These are phyloP conservation scores for Epinephelus coioides DNA, from an alignment of 2,797 vertebrate species.

Conservation along the genomic window DNA sequence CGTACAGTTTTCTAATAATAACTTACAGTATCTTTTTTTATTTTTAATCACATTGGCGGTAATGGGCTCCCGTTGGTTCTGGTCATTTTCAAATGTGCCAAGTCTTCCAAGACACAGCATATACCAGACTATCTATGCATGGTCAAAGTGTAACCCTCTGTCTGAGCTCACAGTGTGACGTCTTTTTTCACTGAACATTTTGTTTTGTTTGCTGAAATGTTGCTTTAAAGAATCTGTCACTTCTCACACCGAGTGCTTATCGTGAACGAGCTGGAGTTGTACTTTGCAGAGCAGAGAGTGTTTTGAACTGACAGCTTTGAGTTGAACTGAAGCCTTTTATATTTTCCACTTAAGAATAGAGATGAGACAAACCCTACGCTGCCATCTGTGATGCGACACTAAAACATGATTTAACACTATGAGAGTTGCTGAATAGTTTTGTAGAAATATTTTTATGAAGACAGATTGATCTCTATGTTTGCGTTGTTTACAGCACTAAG, in stretches of 20 bases:
- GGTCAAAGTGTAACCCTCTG: slow-evolving; percentile 40
- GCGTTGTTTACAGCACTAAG: slow-evolving; percentile 37
- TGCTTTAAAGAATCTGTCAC: not conserved
- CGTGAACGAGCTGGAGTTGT: slow-evolving; percentile 5
- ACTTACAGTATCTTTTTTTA: no score
- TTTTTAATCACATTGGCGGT: no score
- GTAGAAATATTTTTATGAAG: slow-evolving; percentile 60
- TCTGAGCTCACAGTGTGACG: slow-evolving; percentile 15
- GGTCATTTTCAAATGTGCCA: slow-evolving; percentile 50
- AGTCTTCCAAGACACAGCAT: slow-evolving; percentile 31
- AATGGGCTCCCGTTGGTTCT: not conserved
- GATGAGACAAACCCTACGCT: slow-evolving; percentile 24
- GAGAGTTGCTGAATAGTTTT: slow-evolving; percentile 63
- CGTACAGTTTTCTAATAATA: no score
- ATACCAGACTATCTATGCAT: slow-evolving; percentile 57
- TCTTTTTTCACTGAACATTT: not conserved
- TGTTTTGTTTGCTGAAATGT: not conserved
- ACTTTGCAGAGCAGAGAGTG: slow-evolving; percentile 46
- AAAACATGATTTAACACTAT: slow-evolving; percentile 27
- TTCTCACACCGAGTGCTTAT: not conserved
- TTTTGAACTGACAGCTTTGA: slow-evolving; percentile 49
- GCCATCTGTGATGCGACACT: slow-evolving; percentile 24
- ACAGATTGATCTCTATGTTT: slow-evolving; percentile 47
- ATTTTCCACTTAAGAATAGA: slow-evolving; percentile 24
- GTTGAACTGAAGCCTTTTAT: slow-evolving; percentile 57